Conservation (phyloP, 2,888 invertebrate species). For the Eristalis intricaria region DNA sequence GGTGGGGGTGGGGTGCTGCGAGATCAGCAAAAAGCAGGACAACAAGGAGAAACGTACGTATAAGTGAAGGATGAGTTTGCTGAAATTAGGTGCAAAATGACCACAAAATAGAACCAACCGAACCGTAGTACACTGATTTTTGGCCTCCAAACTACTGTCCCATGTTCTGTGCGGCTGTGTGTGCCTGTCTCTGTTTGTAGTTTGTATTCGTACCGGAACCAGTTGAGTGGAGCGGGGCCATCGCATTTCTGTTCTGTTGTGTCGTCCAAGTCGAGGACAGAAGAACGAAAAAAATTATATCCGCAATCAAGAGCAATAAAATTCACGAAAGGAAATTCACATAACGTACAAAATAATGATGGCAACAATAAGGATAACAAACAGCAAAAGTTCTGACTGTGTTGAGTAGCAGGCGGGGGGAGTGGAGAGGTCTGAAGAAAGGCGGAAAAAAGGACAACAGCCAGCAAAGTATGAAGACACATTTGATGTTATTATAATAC, state of each 20-base stretch:
- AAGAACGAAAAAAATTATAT: constrained; percentile 60
- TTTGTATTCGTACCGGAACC: neutral
- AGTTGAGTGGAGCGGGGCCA: neutral
- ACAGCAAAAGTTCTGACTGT: constrained; percentile 68
- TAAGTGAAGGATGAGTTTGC: constrained; percentile 51
- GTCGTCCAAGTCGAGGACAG: constrained; percentile 22
- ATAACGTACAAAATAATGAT: constrained; percentile 72
- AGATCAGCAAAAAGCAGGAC: neutral
- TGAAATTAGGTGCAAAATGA: constrained; percentile 79
- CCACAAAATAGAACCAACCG: constrained; percentile 74
- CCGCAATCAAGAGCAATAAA: constrained; percentile 71
- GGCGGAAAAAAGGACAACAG: constrained; percentile 31
- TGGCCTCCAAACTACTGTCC: constrained; percentile 45
- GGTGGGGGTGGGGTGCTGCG: too few relatives aligned
- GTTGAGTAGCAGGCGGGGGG: neutral
- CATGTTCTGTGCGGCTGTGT: neutral
- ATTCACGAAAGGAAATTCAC: constrained; percentile 70
- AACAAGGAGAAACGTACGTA: neutral
- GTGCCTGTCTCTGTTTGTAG: neutral
- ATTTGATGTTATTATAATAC: constrained; percentile 72
- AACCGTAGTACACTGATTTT: constrained; percentile 50
- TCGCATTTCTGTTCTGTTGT: constrained; percentile 29
- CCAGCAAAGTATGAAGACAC: constrained; percentile 59
- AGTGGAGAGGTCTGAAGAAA: neutral
- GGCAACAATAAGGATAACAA: constrained; percentile 72